Evolutionary conservation across 2,888 invertebrate genomes (phyloP), one percentile per base, ranked within the genome.

Genomic region (Nipponacmea schrenckii): DNA sequence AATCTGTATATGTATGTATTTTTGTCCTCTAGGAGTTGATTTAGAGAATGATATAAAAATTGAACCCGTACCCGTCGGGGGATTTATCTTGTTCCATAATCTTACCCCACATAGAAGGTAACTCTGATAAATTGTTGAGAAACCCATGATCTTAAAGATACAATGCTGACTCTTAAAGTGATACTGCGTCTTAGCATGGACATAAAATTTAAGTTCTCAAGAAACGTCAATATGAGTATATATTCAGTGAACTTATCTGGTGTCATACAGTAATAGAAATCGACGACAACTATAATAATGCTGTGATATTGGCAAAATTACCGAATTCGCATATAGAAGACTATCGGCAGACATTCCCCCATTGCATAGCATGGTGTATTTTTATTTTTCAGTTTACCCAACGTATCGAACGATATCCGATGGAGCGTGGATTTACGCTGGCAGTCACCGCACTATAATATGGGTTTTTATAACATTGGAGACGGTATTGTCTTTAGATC

Each of bases 401-500:
- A 87, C 71, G 67, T 75, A 3, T 86, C 86, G 2, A 80, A 84
- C 64, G 82, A 83, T 31, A 77, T 87, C 4, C 81, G 87, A 7
- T 87, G 87, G 87, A 86, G 86, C 69, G 79, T 86, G 24, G 87
- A 87, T 68, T 78, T 87, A 5, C 78, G 87, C 2, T 87, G 86
- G 86, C 86, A 87, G 76, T 84, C 84, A 2, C 85, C 86, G 0
- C 63, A 76, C 31, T 75, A 83, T 66, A 79, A 84, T 68, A 84
- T 81, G 79, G 86, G 87, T 15, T 86, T 86, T 67, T 87, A 86
- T 72, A 82, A 82, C 68, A 83, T 87, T 27, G 81, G 81, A 68
- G 84, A 86, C n/a, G 85, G 85, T 0, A 75, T 85, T 26, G 65
- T 79, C 15, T 80, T 87, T 74, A 71, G 85, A n/a, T 80, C 82